phyloP scores from a whole-genome alignment of 1,140 invertebrate species.

The Cherax quadricarinatus region DNA sequence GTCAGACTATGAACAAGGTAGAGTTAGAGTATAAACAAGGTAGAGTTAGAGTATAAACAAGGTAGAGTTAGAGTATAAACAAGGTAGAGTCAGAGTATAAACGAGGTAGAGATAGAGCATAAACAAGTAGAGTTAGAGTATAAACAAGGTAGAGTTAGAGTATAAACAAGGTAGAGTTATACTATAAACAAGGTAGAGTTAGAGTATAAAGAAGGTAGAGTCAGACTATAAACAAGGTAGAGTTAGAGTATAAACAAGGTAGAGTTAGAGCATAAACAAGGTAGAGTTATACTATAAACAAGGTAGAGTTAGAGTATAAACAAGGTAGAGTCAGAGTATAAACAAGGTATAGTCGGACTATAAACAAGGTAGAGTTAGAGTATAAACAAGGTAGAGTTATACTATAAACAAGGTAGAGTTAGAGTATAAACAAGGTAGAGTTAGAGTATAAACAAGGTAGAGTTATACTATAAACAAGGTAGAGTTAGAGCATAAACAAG shows the following conservation, averaged over 20 bases:
- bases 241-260: no score
- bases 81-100: not conserved
- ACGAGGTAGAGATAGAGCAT: no score
- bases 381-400: no score
- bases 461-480: no score
- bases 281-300: no score
- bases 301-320: not conserved
- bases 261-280: not conserved
- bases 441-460: not conserved
- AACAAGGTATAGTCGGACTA: not conserved
- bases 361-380: not conserved
- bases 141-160: not conserved
- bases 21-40: no score
- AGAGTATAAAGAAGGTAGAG: no score
- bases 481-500: not conserved
- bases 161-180: no score
- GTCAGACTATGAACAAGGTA: not conserved
- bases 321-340: no score
- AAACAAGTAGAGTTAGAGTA: not conserved
- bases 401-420: not conserved
- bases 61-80: no score
- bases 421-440: no score
- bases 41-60: not conserved
- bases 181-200: not conserved
- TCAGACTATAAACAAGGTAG: not conserved